Percentiles rank a stretch among this genome's conserved stretches.
Evolutionary conservation across 2,113 vertebrate species (phyloP).

Genomic region (Caloenas nicobarica): DNA sequence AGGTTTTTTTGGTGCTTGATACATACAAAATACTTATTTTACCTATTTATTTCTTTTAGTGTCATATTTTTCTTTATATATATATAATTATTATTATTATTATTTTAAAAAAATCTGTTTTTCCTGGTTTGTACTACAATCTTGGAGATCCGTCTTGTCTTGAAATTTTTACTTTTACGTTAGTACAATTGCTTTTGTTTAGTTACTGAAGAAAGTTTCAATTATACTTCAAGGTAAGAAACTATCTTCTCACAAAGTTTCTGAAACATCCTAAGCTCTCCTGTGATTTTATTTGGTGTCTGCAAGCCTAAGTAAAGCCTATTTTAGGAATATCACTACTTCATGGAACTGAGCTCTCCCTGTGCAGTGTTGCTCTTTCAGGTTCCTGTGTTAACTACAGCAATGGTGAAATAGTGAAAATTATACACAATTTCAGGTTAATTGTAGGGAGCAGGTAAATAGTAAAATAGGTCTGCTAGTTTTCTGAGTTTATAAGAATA

Average conservation of each 20-base stretch:
- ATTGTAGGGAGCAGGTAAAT: neutral
- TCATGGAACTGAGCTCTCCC: neutral
- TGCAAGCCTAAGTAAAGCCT: neutral
- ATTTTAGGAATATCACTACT: neutral
- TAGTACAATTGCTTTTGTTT: neutral
- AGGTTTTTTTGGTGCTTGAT: neutral
- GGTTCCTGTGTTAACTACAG: neutral
- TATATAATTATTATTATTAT: too few species aligned
- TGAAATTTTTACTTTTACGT: neutral
- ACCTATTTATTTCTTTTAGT: neutral
- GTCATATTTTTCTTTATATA: neutral
- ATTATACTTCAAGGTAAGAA: neutral
- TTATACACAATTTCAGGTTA: neutral
- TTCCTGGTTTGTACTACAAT: neutral
- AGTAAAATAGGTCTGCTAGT: neutral
- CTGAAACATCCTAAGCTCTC: neutral
- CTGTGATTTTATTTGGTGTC: neutral
- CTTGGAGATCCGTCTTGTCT: neutral
- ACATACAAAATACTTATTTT: neutral
- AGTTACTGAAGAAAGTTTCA: neutral
- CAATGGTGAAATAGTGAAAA: neutral
- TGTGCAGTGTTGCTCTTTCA: neutral
- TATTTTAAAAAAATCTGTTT: neutral
- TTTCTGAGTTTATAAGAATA: neutral
- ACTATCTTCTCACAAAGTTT: neutral